Conservation (phyloP, 2,888 invertebrate genomes). For the Cantharis nigra region DNA sequence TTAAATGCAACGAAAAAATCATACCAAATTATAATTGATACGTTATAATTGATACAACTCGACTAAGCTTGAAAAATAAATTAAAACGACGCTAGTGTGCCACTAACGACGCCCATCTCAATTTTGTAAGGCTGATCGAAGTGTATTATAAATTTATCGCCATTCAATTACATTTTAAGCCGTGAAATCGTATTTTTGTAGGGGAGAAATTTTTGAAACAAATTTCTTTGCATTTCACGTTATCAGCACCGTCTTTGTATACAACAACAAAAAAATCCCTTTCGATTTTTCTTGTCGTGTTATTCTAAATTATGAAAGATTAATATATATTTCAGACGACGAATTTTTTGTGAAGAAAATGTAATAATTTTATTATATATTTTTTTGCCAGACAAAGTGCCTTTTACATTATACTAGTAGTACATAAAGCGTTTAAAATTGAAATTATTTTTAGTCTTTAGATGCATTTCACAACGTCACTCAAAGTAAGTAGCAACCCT, state of each 20-base stretch:
- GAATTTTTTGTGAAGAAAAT: background rate
- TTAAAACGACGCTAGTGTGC: background rate
- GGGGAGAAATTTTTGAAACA: background rate
- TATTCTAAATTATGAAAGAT: background rate
- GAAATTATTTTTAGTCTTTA: constrained; percentile 20
- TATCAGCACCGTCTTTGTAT: background rate
- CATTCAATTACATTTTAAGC: background rate
- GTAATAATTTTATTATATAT: background rate
- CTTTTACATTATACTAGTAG: background rate
- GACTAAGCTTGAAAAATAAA: background rate
- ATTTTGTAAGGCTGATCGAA: background rate
- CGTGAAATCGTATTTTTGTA: background rate
- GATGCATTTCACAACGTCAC: constrained; percentile 22
- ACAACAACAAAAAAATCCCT: background rate
- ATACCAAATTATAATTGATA: background rate
- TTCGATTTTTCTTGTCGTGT: background rate
- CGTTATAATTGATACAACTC: background rate
- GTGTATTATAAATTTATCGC: background rate
- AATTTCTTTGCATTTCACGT: constrained; percentile 40
- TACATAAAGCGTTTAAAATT: constrained; percentile 6
- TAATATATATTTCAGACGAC: background rate
- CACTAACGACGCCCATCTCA: background rate
- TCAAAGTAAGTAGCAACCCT: constrained; percentile 17
- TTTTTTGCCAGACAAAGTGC: background rate
- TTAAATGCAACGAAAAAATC: background rate